Evolutionary conservation across 1,140 invertebrate genomes (phyloP), one percentile per base, ranked within the genome.

Genomic region (Heterodera schachtii): DNA sequence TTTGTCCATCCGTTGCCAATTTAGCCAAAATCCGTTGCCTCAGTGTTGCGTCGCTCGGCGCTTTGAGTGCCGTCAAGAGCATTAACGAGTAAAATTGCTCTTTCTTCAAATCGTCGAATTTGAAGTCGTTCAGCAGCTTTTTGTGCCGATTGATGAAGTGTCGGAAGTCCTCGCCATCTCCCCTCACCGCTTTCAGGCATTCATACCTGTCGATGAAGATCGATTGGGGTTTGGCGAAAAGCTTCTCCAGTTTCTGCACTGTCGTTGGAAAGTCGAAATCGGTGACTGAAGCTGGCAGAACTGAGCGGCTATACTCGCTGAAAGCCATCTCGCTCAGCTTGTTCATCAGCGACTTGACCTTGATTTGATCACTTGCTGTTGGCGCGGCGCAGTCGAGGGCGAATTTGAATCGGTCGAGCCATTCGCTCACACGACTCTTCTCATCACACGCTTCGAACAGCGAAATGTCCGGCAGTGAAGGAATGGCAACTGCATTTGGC

Each of bases 181-280:
- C 44, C 44, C 44, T 71, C 31, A 46, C 16, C 44, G 69, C 69
- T 71, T 71, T 71, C 5, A 71, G 44, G 69, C 69, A 71, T 71
- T 41, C 44, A 46, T 43, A 71, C 69, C 69, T 41, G 5, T 71
- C 69, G 44, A 71, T 71, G 69, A 43, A 46, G 5, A 71, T 71
- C 1, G 31, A 43, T 3, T 71, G 69, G 7, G 69, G 44, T 31
- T 71, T 71, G 8, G 69, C 31, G 19, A 71, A 71, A 13, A 71
- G 21, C 19, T 71, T 71, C 16, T 71, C 44, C 16, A 71, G 16
- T 71, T 71, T 71, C 44, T 71, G 31, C 21, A 71, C 21, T 3
- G 69, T 71, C 0, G 31, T 16, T 0, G 6, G 1, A 71, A 71
- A 71, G 6, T 71, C 16, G 3, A 71, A 71, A 19, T 71, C 69